Evolutionary conservation across 2,797 vertebrate species (phyloP), one percentile per base, ranked within the genome.

Genomic region (Phalanger gymnotis): DNA sequence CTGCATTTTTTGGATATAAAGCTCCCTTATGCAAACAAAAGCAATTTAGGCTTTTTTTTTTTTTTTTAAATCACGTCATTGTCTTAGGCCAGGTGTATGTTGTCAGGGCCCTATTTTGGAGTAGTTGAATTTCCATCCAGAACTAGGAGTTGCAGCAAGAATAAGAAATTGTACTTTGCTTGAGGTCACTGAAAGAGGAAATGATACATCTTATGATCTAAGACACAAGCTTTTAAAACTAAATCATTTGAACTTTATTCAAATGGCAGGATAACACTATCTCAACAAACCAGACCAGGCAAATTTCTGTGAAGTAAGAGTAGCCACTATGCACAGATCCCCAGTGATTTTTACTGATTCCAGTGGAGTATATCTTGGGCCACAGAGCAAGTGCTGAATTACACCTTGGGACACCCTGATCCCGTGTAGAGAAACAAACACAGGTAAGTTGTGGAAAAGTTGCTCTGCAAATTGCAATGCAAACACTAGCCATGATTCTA

Each of bases 1-100:
- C 47, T 94, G 96, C 51, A 58, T 57, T 97, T 54, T 94, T 51
- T 27, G 31, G 53, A 55, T 90, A 87, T 90, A 93, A 92, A 55
- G 47, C 57, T 92, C 92, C 93, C 61, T 96, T 57, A 93, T 31
- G 13, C 56, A 34, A 91, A 93, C 4, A 1, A 93, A 51, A 81
- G 91, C 56, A 61, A 73, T 90, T 92, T 91, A 90, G 19, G 40
- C 9, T 31, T 94, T 73, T 55, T 54, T 58, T 92, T 53, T 40
- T 40, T 40, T 73, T n/a, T n/a, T n/a, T n/a, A 1, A 47, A 47
- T 94, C 55, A 19, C 11, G 61, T 1, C 13, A 91, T 30, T 61
- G 81, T 94, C 25, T 53, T 93, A 93, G 92, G 93, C 11, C 31
- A 90, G 27, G 54, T 95, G 30, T 92, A 3, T 73, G n/a, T 90